Evolutionary conservation across 2,888 invertebrate species (phyloP), one percentile per base, ranked within the genome.

Genomic region (Aquatica leii): DNA sequence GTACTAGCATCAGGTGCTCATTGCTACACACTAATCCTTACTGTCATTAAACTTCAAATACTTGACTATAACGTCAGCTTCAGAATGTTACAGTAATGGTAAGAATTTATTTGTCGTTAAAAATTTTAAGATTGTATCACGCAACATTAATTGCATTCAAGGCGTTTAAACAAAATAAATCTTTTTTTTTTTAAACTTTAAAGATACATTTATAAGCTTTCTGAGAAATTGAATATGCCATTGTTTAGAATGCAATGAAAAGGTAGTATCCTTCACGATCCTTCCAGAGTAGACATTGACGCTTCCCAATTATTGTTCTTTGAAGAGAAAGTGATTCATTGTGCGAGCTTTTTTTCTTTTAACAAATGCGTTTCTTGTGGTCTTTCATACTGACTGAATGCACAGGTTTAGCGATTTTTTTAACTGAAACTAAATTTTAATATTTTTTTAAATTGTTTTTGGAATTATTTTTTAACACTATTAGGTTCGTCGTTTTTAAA

Each of bases 1-100:
- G 53, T 41, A 41, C 41, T 12, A 43, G 63, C 55, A 59, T 55
- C 63, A 64, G 63, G 63, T 64, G 63, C 59, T 51, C 50, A 64
- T 37, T 41, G 34, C 50, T 24, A 55, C 34, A 58, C 46, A 40
- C 54, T 59, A 54, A 64, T 58, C 62, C 53, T 64, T 35, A 41
- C 49, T 59, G 59, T 59, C 51, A 59, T 64, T 64, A 51, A 59
- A 53, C 48, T 59, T 59, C 52, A 3, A 35, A 48, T 53, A 37
- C 59, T 59, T 59, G 37, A n/a, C 35, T 40, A 37, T 59, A 59
- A 53, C 20, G 52, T 37, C 35, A 18, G 53, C 48, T 52, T n/a
- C n/a, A n/a, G n/a, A n/a, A n/a, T n/a, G 40, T 52, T 51, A 52
- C 50, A 12, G 15, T 50, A 4, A 12, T 21, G 20, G 24, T 50